A percentile compares a stretch with the other conserved stretches of the same genome.
Conservation (phyloP, 2,888 invertebrate genomes). For the Hydraecia micacea region DNA sequence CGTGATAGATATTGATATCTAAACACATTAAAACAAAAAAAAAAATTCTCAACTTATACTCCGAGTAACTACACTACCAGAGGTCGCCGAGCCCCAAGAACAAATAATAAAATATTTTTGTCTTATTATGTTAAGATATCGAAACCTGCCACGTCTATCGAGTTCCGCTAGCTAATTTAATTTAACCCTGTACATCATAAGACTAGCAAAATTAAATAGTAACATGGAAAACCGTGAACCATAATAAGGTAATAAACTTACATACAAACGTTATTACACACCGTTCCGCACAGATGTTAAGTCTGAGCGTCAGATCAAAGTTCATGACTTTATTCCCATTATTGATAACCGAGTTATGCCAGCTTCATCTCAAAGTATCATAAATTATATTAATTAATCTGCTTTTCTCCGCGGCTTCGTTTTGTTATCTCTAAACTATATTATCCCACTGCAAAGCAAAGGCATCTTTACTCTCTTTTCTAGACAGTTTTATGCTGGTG, state of each 20-base stretch:
- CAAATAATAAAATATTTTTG: too few relatives aligned
- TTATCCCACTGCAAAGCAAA: too few relatives aligned
- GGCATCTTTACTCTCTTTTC: background rate
- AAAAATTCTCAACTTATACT: too few relatives aligned
- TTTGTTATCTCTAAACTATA: too few relatives aligned
- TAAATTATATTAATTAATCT: conserved; percentile 1
- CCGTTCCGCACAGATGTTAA: background rate
- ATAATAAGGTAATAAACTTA: background rate
- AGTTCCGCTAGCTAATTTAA: too few relatives aligned
- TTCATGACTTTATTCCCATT: conserved; percentile 27
- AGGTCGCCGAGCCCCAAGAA: too few relatives aligned
- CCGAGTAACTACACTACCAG: too few relatives aligned
- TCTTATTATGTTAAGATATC: too few relatives aligned
- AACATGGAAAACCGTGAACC: background rate
- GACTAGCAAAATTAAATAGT: background rate
- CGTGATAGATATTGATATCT: too few relatives aligned
- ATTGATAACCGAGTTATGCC: conserved; percentile 35
- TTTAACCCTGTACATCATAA: background rate
- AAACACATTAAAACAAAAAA: too few relatives aligned
- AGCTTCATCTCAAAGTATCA: background rate
- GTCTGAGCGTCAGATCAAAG: conserved; percentile 40
- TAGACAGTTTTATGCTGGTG: background rate
- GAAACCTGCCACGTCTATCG: too few relatives aligned
- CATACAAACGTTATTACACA: background rate
- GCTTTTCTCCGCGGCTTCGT: background rate